These are phyloP conservation scores for Apus apus DNA, from an alignment of 2,113 vertebrate species.

Conservation along the genomic window DNA sequence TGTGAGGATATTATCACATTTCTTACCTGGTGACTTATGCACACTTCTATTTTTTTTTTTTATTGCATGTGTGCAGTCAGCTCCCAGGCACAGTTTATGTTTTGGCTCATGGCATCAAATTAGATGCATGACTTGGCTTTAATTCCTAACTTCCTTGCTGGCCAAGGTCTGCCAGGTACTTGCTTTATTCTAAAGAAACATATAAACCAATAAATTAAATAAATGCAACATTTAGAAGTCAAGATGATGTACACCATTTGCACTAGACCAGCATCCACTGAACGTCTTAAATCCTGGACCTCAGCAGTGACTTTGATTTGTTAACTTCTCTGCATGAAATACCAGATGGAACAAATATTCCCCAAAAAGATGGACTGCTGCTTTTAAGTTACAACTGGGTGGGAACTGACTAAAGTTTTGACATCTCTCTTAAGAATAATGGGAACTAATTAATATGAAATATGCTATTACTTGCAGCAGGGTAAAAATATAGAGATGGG, in stretches of 20 bases:
- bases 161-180: slow-evolving; percentile 66
- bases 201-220: slow-evolving; percentile 68
- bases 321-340: background rate
- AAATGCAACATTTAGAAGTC: slow-evolving; percentile 65
- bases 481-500: background rate
- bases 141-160: slow-evolving; percentile 1
- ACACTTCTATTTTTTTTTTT: background rate
- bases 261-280: background rate
- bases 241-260: slow-evolving; percentile 12
- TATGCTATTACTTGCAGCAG: background rate
- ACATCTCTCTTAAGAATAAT: slow-evolving; percentile 17
- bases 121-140: slow-evolving; percentile 70
- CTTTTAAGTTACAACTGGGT: background rate
- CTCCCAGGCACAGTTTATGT: slow-evolving; percentile 52
- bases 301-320: background rate
- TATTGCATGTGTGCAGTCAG: slow-evolving; percentile 48
- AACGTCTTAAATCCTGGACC: background rate
- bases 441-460: slow-evolving; percentile 6
- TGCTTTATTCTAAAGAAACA: slow-evolving; percentile 37
- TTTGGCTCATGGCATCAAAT: slow-evolving; percentile 57
- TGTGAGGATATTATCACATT: background rate
- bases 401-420: background rate
- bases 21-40: background rate
- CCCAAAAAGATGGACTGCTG: background rate
- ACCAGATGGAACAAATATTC: slow-evolving; percentile 15